phyloP scores from a whole-genome alignment of 30 jellyfish, hydroid and myxozoan genomes.

The Phacellophora camtschatica region DNA sequence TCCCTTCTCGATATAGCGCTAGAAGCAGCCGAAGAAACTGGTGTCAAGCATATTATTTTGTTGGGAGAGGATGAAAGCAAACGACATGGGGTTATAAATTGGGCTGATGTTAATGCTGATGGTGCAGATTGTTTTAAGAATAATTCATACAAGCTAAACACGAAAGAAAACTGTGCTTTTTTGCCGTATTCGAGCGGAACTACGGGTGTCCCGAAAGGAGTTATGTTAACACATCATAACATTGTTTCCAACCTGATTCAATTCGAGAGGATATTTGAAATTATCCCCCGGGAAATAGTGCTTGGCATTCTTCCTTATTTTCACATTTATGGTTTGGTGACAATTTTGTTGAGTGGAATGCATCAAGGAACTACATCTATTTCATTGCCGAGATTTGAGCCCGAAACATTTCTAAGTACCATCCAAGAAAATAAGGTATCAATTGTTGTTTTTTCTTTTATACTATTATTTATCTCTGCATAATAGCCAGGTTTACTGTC shows the following conservation, averaged over 20 bases:
- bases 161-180: constrained; percentile 51
- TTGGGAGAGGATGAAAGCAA: constrained; percentile 48
- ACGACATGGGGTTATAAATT: constrained; percentile 58
- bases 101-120: constrained; percentile 55
- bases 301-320: constrained; percentile 74
- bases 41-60: constrained; percentile 44
- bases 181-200: constrained; percentile 94
- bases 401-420: constrained; percentile 57
- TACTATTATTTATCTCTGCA: too few relatives aligned
- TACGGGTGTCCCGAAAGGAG: constrained; percentile 96
- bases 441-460: not conserved
- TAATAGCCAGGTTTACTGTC: too few relatives aligned
- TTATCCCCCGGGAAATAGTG: constrained; percentile 10
- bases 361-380: constrained; percentile 48
- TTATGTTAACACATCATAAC: constrained; percentile 76
- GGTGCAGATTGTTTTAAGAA: constrained; percentile 35
- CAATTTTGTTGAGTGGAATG: constrained; percentile 26
- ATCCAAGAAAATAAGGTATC: constrained; percentile 65
- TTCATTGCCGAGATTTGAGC: constrained; percentile 76
- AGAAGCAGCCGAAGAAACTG: constrained; percentile 65
- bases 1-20: constrained; percentile 53
- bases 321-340: constrained; percentile 77
- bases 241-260: constrained; percentile 66
- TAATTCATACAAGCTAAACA: constrained; percentile 2
- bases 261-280: not conserved